Conservation (phyloP, 2,888 invertebrate genomes). For the Drosophila tanythrix region DNA sequence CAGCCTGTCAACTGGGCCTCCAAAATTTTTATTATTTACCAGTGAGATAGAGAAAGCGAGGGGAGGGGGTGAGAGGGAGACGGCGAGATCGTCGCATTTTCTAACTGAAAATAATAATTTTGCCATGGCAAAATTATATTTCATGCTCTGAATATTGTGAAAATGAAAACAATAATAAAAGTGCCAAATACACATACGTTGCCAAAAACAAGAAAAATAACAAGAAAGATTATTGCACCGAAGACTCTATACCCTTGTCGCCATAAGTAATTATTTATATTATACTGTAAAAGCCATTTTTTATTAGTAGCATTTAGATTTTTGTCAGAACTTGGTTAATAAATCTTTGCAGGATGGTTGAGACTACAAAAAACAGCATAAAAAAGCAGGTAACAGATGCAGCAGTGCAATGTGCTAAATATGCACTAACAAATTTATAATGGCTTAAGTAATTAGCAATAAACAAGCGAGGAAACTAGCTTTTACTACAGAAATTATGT, state of each 20-base stretch:
- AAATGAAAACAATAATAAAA: constrained; percentile 64
- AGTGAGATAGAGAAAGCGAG: not conserved
- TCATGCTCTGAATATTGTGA: constrained; percentile 74
- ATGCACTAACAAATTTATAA: not conserved
- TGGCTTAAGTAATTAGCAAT: constrained; percentile 63
- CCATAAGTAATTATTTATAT: not conserved
- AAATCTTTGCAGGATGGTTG: not conserved
- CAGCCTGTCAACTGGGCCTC: constrained; percentile 52
- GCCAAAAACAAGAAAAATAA: constrained; percentile 22
- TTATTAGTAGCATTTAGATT: not conserved
- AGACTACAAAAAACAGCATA: not conserved
- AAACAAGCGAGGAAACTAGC: constrained; percentile 44
- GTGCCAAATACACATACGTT: constrained; percentile 37
- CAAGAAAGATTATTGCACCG: not conserved
- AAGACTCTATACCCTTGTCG: constrained; percentile 10
- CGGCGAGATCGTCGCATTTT: constrained; percentile 60
- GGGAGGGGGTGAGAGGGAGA: no score
- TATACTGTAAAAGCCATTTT: not conserved
- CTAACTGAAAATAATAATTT: constrained; percentile 76
- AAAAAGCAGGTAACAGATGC: no score
- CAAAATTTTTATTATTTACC: constrained; percentile 51
- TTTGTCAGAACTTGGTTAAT: not conserved
- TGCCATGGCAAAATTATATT: constrained; percentile 71
- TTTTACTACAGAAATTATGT: constrained; percentile 32
- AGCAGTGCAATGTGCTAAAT: not conserved